These are phyloP conservation scores for Oriolus oriolus DNA, from an alignment of 2,113 vertebrate species.

Conservation along the genomic window DNA sequence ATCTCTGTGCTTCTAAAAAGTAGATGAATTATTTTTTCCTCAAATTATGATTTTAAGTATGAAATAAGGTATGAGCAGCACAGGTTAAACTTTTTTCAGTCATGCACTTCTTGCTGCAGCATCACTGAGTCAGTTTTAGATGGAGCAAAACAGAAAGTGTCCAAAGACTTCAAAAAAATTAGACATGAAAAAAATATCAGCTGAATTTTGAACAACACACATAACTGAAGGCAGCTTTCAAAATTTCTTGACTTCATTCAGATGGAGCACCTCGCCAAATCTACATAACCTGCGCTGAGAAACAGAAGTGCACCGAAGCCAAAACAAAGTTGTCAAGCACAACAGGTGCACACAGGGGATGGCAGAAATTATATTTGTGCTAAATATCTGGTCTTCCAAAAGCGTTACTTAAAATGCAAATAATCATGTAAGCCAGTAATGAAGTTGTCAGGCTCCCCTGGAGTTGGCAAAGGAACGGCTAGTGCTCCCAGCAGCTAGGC, in stretches of 20 bases:
- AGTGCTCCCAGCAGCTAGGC: not conserved
- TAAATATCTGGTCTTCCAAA: not conserved
- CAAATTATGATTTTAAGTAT: not conserved
- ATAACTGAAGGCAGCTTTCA: not conserved
- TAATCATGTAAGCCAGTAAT: not conserved
- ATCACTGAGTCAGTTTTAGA: not conserved
- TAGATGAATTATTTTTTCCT: not conserved
- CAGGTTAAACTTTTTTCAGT: not conserved
- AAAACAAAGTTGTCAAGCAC: not conserved
- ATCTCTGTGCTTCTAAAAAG: not conserved
- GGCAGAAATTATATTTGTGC: not conserved
- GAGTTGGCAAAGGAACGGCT: not conserved
- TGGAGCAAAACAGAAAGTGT: not conserved
- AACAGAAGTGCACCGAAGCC: not conserved
- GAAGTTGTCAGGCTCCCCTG: not conserved
- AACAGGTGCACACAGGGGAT: not conserved
- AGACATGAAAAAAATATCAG: not conserved
- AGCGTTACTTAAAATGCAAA: not conserved
- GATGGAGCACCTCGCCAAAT: not conserved
- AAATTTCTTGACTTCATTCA: not conserved
- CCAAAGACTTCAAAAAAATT: not conserved
- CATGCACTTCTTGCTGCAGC: fast-evolving
- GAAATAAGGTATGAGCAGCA: not conserved
- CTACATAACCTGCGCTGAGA: not conserved
- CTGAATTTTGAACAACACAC: not conserved